phyloP scores from a whole-genome alignment of 2,888 invertebrate species.

The Choreutis nemorana region DNA sequence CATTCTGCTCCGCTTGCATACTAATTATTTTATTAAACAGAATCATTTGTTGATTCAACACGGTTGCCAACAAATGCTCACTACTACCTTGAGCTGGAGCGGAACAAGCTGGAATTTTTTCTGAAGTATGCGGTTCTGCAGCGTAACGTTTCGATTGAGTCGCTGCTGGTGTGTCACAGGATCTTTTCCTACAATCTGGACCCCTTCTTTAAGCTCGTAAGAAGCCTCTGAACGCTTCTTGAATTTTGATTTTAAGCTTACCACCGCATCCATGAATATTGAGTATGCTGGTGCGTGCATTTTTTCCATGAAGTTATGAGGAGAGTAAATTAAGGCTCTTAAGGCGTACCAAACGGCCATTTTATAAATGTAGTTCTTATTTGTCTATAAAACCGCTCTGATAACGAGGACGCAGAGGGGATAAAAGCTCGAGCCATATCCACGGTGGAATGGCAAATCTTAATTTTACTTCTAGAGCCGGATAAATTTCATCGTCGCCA shows the following conservation, averaged over 20 bases:
- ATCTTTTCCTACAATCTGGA: too few species aligned
- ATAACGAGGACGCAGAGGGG: neutral
- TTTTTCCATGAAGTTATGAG: neutral
- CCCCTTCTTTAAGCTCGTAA: too few species aligned
- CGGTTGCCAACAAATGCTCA: neutral
- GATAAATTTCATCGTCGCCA: neutral
- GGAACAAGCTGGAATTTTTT: neutral
- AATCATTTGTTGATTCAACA: neutral
- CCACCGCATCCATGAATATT: neutral
- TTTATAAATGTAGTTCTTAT: neutral
- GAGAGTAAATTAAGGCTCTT: neutral
- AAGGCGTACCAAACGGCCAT: neutral
- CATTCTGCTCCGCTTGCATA: neutral
- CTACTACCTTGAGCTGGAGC: neutral
- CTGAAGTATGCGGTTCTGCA: too few species aligned
- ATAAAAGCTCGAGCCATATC: neutral
- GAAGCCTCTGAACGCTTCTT: too few species aligned
- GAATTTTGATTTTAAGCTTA: too few species aligned
- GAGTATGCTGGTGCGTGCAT: neutral
- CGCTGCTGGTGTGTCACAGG: too few species aligned
- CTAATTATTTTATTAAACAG: neutral
- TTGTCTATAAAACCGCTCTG: neutral
- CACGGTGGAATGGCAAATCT: neutral
- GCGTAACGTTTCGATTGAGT: too few species aligned
- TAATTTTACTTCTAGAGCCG: neutral